Base-by-base conservation (phyloP, 1,140 invertebrate species). In the Aphelenchoides besseyi region DNA sequence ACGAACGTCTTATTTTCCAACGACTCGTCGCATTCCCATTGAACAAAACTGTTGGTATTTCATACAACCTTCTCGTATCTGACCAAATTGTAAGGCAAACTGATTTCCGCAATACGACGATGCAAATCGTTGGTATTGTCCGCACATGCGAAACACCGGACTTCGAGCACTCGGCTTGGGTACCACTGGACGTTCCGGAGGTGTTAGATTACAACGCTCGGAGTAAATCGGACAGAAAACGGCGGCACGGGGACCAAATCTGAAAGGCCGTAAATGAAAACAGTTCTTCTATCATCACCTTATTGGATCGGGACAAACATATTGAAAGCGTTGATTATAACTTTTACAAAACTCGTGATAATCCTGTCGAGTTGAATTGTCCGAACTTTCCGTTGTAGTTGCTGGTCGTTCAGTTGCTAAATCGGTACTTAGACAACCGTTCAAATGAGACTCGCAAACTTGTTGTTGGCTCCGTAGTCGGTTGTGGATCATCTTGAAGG, bases 141-240 rank as follows among this genome's bases (percentile, higher is more conserved):
- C 55, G 18, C 55, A 59, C 5, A 59, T 59, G 5, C 18, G 5
- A 8, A 5, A 8, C 55, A 59, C 23, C 55, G 55, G 55, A 59
- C 23, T 69, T n/a, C 12, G n/a, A 2, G 62, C 12, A 1, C 23
- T 8, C n/a, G 55, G 18, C 28, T 48, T 72, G 9, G 75, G 76
- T 16, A 71, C 55, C 0, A 79, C 72, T 3, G 77, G 76, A n/a
- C 68, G 67, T 16, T 78, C 75, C 28, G 75, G 75, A 9, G 72
- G 66, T 8, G 77, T 68, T n/a, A 79, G 62, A 28, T 80, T 61
- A 36, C 79, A 80, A 8, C 80, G 66, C 29, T 80, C 79, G 33
- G 79, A 82, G 36, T 80, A 80, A 37, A 80, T 70, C 1, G 79
- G 79, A 57, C 79, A 80, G 68, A 80, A 80, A 5, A 80, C 75